Percentiles rank a stretch among this genome's conserved stretches.
Evolutionary conservation across 2,888 invertebrate species (phyloP).

Genomic region (Sericinus montela): DNA sequence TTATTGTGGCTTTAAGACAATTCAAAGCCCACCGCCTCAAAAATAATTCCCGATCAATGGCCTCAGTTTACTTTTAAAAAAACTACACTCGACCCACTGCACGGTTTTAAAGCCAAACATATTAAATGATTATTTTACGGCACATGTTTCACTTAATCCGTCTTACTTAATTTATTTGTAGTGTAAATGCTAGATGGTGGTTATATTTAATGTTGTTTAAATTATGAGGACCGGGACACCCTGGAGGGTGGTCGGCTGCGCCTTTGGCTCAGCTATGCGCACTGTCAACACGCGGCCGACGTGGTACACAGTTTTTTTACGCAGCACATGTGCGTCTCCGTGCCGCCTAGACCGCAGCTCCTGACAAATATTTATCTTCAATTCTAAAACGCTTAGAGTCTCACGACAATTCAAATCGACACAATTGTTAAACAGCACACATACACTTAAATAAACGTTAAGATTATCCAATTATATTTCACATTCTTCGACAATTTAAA

Average conservation of each 20-base stretch:
- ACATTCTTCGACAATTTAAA: background rate
- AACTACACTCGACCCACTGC: conserved; percentile 12
- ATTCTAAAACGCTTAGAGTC: conserved; percentile 70
- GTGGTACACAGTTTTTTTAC: conserved; percentile 63
- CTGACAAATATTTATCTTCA: conserved; percentile 72
- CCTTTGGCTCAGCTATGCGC: conserved; percentile 63
- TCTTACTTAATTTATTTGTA: conserved; percentile 24
- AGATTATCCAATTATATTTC: background rate
- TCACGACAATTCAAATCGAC: conserved; percentile 55
- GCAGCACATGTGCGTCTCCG: conserved; percentile 58
- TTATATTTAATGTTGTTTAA: conserved; percentile 31
- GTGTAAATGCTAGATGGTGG: conserved; percentile 24
- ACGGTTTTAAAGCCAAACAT: conserved; percentile 15
- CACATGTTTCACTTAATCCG: conserved; percentile 22
- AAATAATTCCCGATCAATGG: conserved; percentile 6
- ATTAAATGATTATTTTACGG: conserved; percentile 21
- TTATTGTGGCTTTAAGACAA: conserved; percentile 13
- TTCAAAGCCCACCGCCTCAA: conserved; percentile 15
- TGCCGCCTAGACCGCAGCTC: conserved; percentile 64
- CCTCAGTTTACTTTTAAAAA: conserved; percentile 5
- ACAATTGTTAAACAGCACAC: conserved; percentile 35
- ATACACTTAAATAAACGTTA: background rate
- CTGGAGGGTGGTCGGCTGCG: conserved; percentile 55
- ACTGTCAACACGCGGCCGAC: conserved; percentile 65
- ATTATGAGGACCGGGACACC: conserved; percentile 25